A percentile compares a stretch with the other conserved stretches of the same genome.
phyloP scores from a whole-genome alignment of 2,797 vertebrate genomes.

The Takifugu rubripes region DNA sequence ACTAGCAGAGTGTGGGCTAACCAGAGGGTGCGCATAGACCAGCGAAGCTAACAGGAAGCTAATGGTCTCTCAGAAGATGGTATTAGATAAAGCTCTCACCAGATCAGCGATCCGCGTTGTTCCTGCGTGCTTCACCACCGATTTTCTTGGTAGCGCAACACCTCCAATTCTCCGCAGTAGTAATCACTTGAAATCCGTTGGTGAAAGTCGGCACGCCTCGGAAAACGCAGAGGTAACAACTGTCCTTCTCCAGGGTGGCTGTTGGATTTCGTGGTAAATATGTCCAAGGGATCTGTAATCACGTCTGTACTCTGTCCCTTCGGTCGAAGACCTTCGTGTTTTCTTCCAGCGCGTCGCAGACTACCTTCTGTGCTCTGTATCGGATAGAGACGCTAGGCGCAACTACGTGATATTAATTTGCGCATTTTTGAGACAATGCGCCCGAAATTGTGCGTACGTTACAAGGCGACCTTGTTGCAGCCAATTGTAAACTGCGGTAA shows the following conservation, averaged over 20 bases:
- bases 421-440: conserved; percentile 57
- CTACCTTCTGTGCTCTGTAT: neutral
- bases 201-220: neutral
- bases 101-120: conserved; percentile 16
- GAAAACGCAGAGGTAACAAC: neutral
- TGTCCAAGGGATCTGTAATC: neutral
- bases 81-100: conserved; percentile 42
- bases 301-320: neutral
- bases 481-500: conserved; percentile 52
- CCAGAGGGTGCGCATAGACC: conserved; percentile 10
- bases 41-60: conserved; percentile 22
- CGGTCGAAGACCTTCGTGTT: neutral
- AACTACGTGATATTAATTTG: conserved; percentile 39
- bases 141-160: neutral
- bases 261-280: conserved; percentile 11
- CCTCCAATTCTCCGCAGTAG: conserved; percentile 3
- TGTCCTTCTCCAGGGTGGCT: conserved; percentile 24
- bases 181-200: neutral
- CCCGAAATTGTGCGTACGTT: conserved; percentile 33
- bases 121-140: neutral
- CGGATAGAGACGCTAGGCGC: too few species aligned
- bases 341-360: neutral
- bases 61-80: conserved; percentile 21
- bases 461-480: conserved; percentile 26
- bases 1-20: conserved; percentile 40